phyloP scores from a whole-genome alignment of 2,113 vertebrate species.

The Trogon melanurus region DNA sequence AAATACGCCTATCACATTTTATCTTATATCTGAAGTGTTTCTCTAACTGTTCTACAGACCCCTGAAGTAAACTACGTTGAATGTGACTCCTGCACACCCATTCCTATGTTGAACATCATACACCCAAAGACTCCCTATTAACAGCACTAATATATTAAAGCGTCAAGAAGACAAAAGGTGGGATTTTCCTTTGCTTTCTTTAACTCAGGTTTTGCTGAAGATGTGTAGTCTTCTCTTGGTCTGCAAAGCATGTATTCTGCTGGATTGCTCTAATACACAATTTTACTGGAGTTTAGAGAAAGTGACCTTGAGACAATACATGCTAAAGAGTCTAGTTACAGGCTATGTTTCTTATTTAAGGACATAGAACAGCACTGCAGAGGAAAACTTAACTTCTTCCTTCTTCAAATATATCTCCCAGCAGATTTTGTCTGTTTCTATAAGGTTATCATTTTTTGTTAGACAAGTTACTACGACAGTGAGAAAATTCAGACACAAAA shows the following conservation, averaged over 20 bases:
- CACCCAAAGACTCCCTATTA: not conserved
- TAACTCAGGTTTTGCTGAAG: not conserved
- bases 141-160: not conserved
- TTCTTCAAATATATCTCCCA: not conserved
- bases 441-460: not conserved
- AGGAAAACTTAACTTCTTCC: not conserved
- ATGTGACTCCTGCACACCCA: not conserved
- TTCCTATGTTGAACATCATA: not conserved
- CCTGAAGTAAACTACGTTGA: not conserved
- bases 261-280: not conserved
- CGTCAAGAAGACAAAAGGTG: not conserved
- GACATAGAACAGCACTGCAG: not conserved
- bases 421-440: not conserved
- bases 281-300: not conserved
- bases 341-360: not conserved
- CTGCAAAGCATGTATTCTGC: not conserved
- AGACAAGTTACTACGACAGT: not conserved
- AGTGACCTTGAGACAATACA: not conserved
- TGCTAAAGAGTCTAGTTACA: not conserved
- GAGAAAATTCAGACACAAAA: not conserved
- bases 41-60: not conserved
- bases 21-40: not conserved
- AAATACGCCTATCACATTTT: not conserved
- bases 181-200: not conserved
- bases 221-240: not conserved